phyloP scores from a whole-genome alignment of 1,140 invertebrate genomes.

The Cotesia glomerata region DNA sequence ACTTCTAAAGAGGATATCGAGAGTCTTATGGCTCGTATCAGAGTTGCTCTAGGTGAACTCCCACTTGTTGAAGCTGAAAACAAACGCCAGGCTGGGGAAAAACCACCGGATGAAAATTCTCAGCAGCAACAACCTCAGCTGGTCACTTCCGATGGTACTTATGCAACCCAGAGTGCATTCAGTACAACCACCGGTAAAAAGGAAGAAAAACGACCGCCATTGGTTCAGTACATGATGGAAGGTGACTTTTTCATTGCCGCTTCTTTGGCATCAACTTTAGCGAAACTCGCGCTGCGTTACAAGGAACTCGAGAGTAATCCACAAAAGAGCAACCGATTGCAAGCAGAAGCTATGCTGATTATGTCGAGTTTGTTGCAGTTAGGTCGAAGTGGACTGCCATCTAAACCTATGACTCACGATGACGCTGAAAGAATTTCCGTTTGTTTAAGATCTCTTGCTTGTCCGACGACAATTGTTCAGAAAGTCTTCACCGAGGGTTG shows the following conservation, averaged over 20 bases:
- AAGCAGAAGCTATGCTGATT: slow-evolving; percentile 86
- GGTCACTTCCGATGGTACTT: slow-evolving; percentile 98
- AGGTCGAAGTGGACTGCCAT: slow-evolving; percentile 70
- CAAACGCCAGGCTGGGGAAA: slow-evolving; percentile 72
- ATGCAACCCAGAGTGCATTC: slow-evolving; percentile 97
- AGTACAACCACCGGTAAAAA: slow-evolving; percentile 71
- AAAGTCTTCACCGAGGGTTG: slow-evolving; percentile 82
- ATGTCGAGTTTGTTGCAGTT: slow-evolving; percentile 87
- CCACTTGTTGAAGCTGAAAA: slow-evolving; percentile 92
- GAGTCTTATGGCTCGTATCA: slow-evolving; percentile 78
- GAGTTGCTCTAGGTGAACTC: slow-evolving; percentile 82
- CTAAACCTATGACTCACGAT: slow-evolving; percentile 90
- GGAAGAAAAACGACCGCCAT: slow-evolving; percentile 75
- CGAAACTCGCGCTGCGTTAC: slow-evolving; percentile 87
- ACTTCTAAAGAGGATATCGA: slow-evolving; percentile 79
- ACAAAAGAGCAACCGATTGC: slow-evolving; percentile 72
- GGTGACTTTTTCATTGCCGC: slow-evolving; percentile 97
- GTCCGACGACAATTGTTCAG: slow-evolving; percentile 72
- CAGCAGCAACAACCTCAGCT: slow-evolving; percentile 64
- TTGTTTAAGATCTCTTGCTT: slow-evolving; percentile 81
- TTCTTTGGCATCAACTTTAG: slow-evolving; percentile 86
- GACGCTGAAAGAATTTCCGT: slow-evolving; percentile 90
- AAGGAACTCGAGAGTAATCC: slow-evolving; percentile 66
- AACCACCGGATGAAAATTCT: slow-evolving; percentile 54
- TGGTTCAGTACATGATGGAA: slow-evolving; percentile 88